These are phyloP conservation scores for Suncus etruscus DNA, from an alignment of 2,113 vertebrate species.

Conservation along the genomic window DNA sequence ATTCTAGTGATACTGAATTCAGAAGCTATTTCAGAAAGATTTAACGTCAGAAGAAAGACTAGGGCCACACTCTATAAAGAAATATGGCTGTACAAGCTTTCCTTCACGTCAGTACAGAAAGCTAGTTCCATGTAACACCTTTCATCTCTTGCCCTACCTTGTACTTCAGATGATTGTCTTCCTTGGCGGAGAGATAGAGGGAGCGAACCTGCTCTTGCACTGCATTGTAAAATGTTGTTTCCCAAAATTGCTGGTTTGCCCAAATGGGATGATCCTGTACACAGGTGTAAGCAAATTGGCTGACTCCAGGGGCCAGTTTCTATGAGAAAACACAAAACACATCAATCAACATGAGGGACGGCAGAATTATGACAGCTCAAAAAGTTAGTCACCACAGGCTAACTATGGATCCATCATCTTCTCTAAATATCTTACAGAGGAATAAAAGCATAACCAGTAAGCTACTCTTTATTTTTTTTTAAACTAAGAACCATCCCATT, in stretches of 20 bases:
- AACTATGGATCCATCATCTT: background rate
- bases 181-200: slow-evolving; percentile 93
- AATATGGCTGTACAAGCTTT: background rate
- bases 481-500: too few species aligned
- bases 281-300: slow-evolving; percentile 98
- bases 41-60: slow-evolving; percentile 28
- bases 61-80: too few species aligned
- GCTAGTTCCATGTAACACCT: background rate
- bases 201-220: slow-evolving; percentile 96
- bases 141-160: slow-evolving; percentile 87
- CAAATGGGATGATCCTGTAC: slow-evolving; percentile 98
- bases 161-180: slow-evolving; percentile 88
- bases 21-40: slow-evolving; percentile 36
- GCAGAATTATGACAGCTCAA: slow-evolving; percentile 38
- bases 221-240: slow-evolving; percentile 97
- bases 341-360: slow-evolving; percentile 31
- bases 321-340: slow-evolving; percentile 81
- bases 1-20: slow-evolving; percentile 20
- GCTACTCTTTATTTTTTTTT: slow-evolving; percentile 7
- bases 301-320: slow-evolving; percentile 96
- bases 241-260: slow-evolving; percentile 99
- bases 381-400: slow-evolving; percentile 25
- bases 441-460: slow-evolving; percentile 5
- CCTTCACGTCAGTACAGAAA: background rate
- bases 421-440: background rate